These are phyloP conservation scores for Eulimnadia texana DNA, from an alignment of 1,140 invertebrate genomes.

Conservation along the genomic window DNA sequence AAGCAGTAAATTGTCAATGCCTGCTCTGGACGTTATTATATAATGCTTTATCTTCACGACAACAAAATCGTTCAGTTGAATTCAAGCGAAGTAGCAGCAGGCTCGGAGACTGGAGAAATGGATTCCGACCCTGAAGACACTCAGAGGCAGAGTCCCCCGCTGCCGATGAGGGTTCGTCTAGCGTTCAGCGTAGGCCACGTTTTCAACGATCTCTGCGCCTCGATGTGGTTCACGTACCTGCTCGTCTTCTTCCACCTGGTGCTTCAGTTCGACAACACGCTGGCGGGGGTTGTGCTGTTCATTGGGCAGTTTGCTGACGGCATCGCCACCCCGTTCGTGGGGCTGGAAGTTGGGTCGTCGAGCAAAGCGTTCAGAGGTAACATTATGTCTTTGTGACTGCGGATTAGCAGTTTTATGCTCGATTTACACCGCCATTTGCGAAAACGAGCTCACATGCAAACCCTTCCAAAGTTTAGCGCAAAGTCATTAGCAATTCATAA, in stretches of 20 bases:
- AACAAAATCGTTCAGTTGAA: not conserved
- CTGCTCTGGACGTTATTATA: not conserved
- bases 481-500: no score
- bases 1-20: not conserved
- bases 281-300: slow-evolving; percentile 63
- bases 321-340: slow-evolving; percentile 74
- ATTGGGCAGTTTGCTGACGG: slow-evolving; percentile 83
- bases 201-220: slow-evolving; percentile 86
- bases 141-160: not conserved
- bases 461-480: no score
- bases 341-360: slow-evolving; percentile 56
- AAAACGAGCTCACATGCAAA: no score
- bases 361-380: no score
- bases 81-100: not conserved
- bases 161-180: slow-evolving; percentile 7
- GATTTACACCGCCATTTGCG: no score
- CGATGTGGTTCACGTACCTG: slow-evolving; percentile 96
- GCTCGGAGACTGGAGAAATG: not conserved
- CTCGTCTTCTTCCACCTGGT: slow-evolving; percentile 81
- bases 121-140: not conserved
- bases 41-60: not conserved
- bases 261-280: slow-evolving; percentile 50
- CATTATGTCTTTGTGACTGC: no score
- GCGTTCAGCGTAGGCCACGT: slow-evolving; percentile 53
- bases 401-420: no score